phyloP scores from a whole-genome alignment of 1,140 invertebrate genomes.

The Zaprionus ghesquierei region DNA sequence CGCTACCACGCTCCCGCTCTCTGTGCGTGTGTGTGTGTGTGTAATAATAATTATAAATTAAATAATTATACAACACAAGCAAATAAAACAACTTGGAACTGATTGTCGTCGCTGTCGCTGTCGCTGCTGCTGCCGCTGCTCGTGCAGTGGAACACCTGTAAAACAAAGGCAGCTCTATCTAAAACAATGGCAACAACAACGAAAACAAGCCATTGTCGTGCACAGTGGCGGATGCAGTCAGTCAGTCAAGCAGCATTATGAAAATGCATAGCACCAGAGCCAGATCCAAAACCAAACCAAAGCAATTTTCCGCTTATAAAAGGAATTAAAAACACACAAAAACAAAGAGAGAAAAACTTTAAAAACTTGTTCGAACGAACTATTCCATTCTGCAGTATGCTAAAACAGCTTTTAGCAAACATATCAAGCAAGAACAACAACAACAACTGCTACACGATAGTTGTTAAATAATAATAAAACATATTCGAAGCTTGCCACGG shows the following conservation, averaged over 20 bases:
- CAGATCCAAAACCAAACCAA: conserved; percentile 15
- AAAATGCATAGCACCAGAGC: conserved; percentile 35
- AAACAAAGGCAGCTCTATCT: conserved; percentile 72
- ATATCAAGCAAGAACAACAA: conserved; percentile 27
- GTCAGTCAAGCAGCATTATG: conserved; percentile 38
- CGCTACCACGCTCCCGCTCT: background rate
- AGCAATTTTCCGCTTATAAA: conserved; percentile 46
- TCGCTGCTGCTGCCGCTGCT: conserved; percentile 43
- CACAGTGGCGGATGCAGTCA: conserved; percentile 54
- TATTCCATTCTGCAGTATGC: conserved; percentile 52
- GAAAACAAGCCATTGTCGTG: conserved; percentile 48
- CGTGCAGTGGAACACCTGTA: conserved; percentile 78
- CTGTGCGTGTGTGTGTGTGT: conserved; percentile 9
- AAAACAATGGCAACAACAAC: conserved; percentile 31
- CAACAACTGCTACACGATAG: conserved; percentile 46
- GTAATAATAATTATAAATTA: conserved; percentile 73
- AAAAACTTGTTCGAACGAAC: conserved; percentile 72
- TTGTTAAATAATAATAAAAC: conserved; percentile 63
- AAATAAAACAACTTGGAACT: conserved; percentile 72
- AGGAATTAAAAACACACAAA: conserved; percentile 4
- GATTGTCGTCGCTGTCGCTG: conserved; percentile 57
- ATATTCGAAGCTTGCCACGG: conserved; percentile 48
- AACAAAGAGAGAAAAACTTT: conserved; percentile 2
- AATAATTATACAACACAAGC: conserved; percentile 78
- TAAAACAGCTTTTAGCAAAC: conserved; percentile 48